A percentile compares a stretch with the other conserved stretches of the same genome.
Conservation (phyloP, 1,140 invertebrate genomes). For the Whitmania pigra region DNA sequence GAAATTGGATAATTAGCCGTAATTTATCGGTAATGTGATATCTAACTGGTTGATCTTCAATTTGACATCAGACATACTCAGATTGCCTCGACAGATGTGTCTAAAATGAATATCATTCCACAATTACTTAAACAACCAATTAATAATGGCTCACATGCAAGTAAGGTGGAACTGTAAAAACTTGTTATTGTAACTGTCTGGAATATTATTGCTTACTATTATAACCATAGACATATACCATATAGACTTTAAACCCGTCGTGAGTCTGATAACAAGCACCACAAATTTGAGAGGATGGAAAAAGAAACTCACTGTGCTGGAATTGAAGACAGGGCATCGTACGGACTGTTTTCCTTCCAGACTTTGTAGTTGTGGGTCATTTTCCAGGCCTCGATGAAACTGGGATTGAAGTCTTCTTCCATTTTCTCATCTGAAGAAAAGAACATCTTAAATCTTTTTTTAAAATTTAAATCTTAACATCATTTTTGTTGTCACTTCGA, state of each 20-base stretch:
- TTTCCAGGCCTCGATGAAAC: conserved; percentile 73
- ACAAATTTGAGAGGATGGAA: not conserved
- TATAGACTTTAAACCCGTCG: no score
- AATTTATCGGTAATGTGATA: not conserved
- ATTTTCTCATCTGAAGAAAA: conserved; percentile 33
- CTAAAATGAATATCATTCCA: conserved; percentile 32
- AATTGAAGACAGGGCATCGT: conserved; percentile 45
- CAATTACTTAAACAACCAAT: not conserved
- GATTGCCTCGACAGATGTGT: conserved; percentile 79
- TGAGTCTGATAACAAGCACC: not conserved
- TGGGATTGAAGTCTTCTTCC: conserved; percentile 72
- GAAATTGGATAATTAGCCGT: not conserved
- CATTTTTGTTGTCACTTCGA: no score
- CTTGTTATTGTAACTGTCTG: no score
- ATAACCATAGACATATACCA: no score
- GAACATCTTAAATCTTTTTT: no score
- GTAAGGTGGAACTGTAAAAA: no score
- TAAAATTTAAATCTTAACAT: no score
- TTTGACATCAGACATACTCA: conserved; percentile 87
- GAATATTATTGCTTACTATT: no score
- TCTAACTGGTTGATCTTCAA: conserved; percentile 75
- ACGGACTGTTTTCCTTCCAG: conserved; percentile 49
- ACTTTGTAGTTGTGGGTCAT: conserved; percentile 72
- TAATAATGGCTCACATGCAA: not conserved
- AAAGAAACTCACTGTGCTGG: not conserved